Conservation (phyloP, 2,113 vertebrate genomes). For the Gulo gulo region DNA sequence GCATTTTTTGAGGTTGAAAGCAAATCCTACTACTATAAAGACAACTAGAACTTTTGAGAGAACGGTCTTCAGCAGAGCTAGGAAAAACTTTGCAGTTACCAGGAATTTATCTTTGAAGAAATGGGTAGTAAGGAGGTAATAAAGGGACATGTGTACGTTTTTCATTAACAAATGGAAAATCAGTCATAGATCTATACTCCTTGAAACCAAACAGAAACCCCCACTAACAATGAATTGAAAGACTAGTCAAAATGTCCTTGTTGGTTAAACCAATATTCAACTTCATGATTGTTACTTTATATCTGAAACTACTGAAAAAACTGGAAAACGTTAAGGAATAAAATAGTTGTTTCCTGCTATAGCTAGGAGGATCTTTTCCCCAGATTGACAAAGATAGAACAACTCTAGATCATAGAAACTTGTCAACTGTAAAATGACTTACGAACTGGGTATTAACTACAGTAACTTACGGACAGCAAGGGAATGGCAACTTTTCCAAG, state of each 20-base stretch:
- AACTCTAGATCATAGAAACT: background rate
- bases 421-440: slow-evolving; percentile 16
- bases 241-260: background rate
- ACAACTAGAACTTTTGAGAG: background rate
- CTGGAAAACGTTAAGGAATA: background rate
- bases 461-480: slow-evolving; percentile 91
- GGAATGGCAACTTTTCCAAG: slow-evolving; percentile 96
- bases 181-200: background rate
- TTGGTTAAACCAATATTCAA: background rate
- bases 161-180: background rate
- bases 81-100: background rate
- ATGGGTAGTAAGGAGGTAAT: background rate
- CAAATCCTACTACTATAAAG: background rate
- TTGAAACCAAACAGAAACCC: background rate
- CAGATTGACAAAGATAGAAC: background rate
- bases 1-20: background rate
- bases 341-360: background rate
- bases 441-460: background rate
- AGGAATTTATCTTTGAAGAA: background rate
- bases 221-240: background rate
- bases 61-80: background rate
- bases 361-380: background rate
- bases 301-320: background rate
- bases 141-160: background rate
- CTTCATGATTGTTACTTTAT: background rate